A percentile compares a stretch with the other conserved stretches of the same genome.
These are phyloP conservation scores for Dolichallabes microphthalmus DNA, from an alignment of 2,113 vertebrate species.

Conservation along the genomic window DNA sequence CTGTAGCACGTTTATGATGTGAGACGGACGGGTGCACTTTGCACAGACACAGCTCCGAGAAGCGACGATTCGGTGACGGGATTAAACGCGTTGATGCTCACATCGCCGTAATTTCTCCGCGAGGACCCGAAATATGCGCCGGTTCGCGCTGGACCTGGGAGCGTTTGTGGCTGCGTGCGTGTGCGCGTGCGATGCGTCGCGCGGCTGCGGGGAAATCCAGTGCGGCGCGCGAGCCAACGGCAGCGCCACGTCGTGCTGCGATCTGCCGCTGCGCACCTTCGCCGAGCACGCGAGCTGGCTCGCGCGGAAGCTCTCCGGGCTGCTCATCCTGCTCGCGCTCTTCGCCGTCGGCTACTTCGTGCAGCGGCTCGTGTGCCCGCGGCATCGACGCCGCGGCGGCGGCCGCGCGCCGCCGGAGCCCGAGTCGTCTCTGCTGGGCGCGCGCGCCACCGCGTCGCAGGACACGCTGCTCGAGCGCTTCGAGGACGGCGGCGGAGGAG, in stretches of 20 bases:
- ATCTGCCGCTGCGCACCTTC: conserved; percentile 79
- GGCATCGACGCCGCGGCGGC: conserved; percentile 73
- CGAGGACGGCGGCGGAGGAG: conserved; percentile 49
- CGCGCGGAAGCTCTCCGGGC: conserved; percentile 85
- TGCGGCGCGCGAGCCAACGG: conserved; percentile 78
- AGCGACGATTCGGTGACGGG: neutral
- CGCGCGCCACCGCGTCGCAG: conserved; percentile 77
- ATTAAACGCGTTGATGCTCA: neutral
- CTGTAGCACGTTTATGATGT: conserved; percentile 24
- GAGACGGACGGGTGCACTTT: conserved; percentile 10
- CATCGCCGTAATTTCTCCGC: neutral
- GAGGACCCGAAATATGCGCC: conserved; percentile 57
- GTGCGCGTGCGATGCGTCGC: conserved; percentile 66
- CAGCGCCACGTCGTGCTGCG: conserved; percentile 75
- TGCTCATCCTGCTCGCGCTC: conserved; percentile 85
- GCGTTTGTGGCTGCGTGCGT: conserved; percentile 62
- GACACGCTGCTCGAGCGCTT: conserved; percentile 74
- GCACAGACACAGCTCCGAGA: neutral
- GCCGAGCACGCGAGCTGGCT: conserved; percentile 87
- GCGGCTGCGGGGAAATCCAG: conserved; percentile 78
- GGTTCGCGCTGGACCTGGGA: conserved; percentile 59
- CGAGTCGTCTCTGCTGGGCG: conserved; percentile 70
- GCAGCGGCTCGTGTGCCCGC: conserved; percentile 88
- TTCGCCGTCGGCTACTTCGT: conserved; percentile 92
- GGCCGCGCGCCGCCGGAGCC: conserved; percentile 69